phyloP scores from a whole-genome alignment of 2,113 vertebrate genomes.

The Silurus glanis region DNA sequence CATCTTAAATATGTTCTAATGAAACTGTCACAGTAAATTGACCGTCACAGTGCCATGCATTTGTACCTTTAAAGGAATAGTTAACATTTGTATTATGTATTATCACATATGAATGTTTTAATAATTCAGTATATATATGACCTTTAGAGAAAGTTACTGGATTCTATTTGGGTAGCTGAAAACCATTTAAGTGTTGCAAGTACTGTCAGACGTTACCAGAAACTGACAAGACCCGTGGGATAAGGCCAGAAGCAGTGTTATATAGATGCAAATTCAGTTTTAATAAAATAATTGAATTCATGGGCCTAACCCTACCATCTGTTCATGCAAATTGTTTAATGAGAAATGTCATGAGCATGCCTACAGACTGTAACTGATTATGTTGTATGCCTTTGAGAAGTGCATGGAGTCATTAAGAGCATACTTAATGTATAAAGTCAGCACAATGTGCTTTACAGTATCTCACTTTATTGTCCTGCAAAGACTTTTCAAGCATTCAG shows the following conservation, averaged over 20 bases:
- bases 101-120: neutral
- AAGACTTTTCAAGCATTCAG: neutral
- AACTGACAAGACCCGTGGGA: conserved; percentile 10
- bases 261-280: conserved; percentile 27
- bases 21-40: neutral
- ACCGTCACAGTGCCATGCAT: neutral
- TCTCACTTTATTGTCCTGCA: neutral
- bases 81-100: neutral
- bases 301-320: conserved; percentile 35
- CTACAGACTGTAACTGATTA: conserved; percentile 23
- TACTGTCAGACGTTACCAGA: neutral
- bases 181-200: neutral
- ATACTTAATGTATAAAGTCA: conserved; percentile 15
- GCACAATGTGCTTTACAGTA: conserved; percentile 9
- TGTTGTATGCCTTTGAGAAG: conserved; percentile 23
- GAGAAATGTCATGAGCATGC: conserved; percentile 29
- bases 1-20: neutral
- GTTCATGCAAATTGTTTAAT: conserved; percentile 39
- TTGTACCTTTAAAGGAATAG: neutral
- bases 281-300: conserved; percentile 42
- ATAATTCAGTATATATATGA: neutral
- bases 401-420: conserved; percentile 8
- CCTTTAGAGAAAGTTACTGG: neutral
- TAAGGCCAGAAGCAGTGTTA: neutral
- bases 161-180: neutral